Evolutionary conservation across 2,797 vertebrate species (phyloP), one percentile per base, ranked within the genome.

Genomic region (Furcifer pardalis): DNA sequence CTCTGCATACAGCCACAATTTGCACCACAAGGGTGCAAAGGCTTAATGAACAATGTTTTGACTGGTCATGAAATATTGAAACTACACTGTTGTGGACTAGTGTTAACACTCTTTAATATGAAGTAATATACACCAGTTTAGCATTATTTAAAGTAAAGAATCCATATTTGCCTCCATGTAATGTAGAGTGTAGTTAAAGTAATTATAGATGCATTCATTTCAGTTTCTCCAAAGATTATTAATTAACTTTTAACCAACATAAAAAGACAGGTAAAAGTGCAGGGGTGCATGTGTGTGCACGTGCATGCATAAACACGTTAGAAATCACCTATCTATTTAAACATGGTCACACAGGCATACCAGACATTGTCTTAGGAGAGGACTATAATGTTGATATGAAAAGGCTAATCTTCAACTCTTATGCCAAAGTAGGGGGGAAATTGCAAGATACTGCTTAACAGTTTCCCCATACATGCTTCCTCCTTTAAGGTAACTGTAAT

Each of bases 241-340:
- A 69, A 76, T 83, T 63, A 84, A 60, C 21, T 81, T 37, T 30
- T 52, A 59, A 75, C n/a, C 15, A 75, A 35, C 21, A 80, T 35
- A 65, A 85, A 63, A 73, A 40, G 21, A 80, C 80, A 56, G 32
- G n/a, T 76, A 21, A 5, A 56, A 21, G 52, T 13, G 17, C 5
- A 4, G 17, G 2, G 17, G 52, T 56, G 52, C 21, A 19, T 56
- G 52, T 56, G 17, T 52, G 9, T 52, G n/a, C n/a, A n/a, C n/a
- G n/a, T n/a, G n/a, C n/a, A n/a, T n/a, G n/a, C n/a, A 9, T 56
- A 56, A 15, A 56, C 21, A 21, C 21, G 17, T 56, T 56, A 56
- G 52, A 19, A 56, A 21, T 56, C 52, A 56, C 52, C 2, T 56
- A 21, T 56, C 52, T 56, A 56, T 56, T 56, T 56, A 56, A 15